Evolutionary conservation across 1,140 invertebrate genomes (phyloP), one percentile per base, ranked within the genome.

Genomic region (Platyscapa corneri): DNA sequence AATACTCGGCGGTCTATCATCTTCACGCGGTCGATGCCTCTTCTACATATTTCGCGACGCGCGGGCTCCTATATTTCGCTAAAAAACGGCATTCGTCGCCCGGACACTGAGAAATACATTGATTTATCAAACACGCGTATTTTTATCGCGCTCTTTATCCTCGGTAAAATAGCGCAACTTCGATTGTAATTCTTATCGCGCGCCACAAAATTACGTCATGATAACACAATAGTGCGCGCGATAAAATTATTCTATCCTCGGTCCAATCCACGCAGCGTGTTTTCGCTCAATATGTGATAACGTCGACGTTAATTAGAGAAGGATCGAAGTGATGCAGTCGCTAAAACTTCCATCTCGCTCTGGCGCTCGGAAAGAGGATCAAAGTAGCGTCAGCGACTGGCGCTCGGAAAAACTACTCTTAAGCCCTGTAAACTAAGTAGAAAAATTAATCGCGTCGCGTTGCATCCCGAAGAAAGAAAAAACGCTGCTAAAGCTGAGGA

Each of bases 41-140:
- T 2, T n/a, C n/a, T 18, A 10, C 49, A n/a, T n/a, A 64, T n/a
- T 64, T 64, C n/a, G 6, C 32, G 3, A 32, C 1, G 27, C 37
- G 37, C 39, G 12, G 12, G 70, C 1, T 6, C 1, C 27, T 18
- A 18, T 10, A n/a, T 42, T 42, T 42, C 39, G 5, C 1, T 7
- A 46, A n/a, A 74, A 74, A 42, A 20, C 18, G 23, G 20, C 23
- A 27, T 27, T 60, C 27, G 3, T 60, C 10, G 49, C 14, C 27
- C 10, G 32, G 67, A 37, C 14, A 23, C 37, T 37, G 67, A 70
- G 7, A 37, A 20, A 70, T 70, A 0, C 32, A 74, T 74, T 74
- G 67, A 74, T 74, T 74, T 72, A 72, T 72, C 34, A 72, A 72
- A 72, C 18, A 16, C 37, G 42, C 42, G 70, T n/a, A 27, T 42